Conservation (phyloP, 2,888 invertebrate genomes). For the Abrostola triplasia region DNA sequence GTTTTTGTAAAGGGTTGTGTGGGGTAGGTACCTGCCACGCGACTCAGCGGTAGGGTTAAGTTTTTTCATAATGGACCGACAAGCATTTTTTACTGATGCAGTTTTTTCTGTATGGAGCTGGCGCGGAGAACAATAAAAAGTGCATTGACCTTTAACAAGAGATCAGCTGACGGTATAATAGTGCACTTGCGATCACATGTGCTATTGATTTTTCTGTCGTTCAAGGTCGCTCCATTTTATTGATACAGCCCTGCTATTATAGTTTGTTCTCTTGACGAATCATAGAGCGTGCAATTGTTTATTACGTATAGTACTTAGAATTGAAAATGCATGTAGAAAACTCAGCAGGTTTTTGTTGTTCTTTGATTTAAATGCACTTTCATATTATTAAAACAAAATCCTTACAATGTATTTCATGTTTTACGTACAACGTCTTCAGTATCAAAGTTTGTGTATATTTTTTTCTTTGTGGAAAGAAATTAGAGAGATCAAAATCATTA, state of each 20-base stretch:
- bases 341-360: too few relatives aligned
- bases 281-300: background rate
- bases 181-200: conserved; percentile 80
- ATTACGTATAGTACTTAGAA: too few relatives aligned
- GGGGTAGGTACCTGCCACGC: conserved; percentile 85
- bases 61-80: conserved; percentile 81
- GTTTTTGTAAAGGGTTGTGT: conserved; percentile 87
- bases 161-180: conserved; percentile 86
- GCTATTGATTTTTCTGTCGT: conserved; percentile 80
- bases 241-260: conserved; percentile 14
- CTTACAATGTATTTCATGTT: too few relatives aligned
- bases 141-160: conserved; percentile 83
- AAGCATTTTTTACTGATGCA: conserved; percentile 74
- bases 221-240: conserved; percentile 76
- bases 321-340: too few relatives aligned
- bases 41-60: conserved; percentile 83
- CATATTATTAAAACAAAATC: too few relatives aligned
- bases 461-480: too few relatives aligned
- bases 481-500: too few relatives aligned
- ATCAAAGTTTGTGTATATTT: too few relatives aligned
- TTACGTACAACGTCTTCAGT: too few relatives aligned
- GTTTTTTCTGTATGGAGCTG: conserved; percentile 76
- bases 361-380: too few relatives aligned
- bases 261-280: conserved; percentile 5
- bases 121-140: conserved; percentile 78